phyloP scores from a whole-genome alignment of 2,888 invertebrate species.

The Seladonia tumulorum region DNA sequence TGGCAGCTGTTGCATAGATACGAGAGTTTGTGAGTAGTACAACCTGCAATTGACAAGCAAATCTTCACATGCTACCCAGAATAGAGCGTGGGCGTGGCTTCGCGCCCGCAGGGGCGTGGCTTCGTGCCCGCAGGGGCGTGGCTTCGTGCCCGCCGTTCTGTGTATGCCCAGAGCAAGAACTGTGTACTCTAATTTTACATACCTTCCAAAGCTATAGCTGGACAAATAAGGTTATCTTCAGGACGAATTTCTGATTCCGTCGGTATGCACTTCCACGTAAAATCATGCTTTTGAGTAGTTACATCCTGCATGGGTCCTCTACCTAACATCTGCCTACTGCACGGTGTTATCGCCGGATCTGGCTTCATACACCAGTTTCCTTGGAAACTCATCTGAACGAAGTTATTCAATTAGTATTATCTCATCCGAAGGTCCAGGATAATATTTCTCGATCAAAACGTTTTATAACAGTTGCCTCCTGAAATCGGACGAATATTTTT shows the following conservation, averaged over 20 bases:
- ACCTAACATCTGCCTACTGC: conserved; percentile 74
- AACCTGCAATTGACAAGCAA: conserved; percentile 81
- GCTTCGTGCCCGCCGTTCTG: no score
- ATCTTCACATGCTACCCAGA: background rate
- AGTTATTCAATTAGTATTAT: no score
- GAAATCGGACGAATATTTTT: no score
- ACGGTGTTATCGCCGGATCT: conserved; percentile 73
- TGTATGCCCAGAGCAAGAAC: no score
- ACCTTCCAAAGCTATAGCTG: conserved; percentile 74
- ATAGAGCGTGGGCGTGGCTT: no score
- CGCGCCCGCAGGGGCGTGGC: no score
- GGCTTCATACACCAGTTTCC: conserved; percentile 80
- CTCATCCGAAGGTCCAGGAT: no score
- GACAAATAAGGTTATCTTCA: conserved; percentile 68
- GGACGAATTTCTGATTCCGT: conserved; percentile 52
- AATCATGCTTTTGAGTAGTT: conserved; percentile 91
- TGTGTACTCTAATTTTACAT: conserved; percentile 14
- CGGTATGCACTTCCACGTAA: conserved; percentile 81
- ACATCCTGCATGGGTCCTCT: conserved; percentile 89
- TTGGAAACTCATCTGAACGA: conserved; percentile 78
- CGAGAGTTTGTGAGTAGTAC: conserved; percentile 88
- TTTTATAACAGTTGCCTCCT: no score
- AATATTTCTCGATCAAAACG: no score
- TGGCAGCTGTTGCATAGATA: conserved; percentile 85
- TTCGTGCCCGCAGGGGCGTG: no score